Conservation (phyloP, 2,113 vertebrate species). For the Uropsilus gracilis region DNA sequence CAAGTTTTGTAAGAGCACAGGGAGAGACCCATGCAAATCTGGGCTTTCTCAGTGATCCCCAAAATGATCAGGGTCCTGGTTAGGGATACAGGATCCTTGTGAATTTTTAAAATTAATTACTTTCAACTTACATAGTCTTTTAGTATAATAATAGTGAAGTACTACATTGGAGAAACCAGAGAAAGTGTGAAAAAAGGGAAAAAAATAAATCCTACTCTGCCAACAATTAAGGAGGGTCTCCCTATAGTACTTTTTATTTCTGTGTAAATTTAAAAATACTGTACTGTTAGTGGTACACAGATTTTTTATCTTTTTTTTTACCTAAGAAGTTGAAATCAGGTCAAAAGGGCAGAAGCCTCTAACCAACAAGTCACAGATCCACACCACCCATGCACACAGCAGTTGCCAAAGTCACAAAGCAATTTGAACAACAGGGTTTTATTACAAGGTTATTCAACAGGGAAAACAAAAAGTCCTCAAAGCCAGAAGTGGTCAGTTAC, state of each 20-base stretch:
- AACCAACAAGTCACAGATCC: no score
- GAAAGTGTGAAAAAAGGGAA: not conserved
- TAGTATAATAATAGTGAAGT: not conserved
- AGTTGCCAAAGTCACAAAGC: no score
- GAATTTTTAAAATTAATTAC: not conserved
- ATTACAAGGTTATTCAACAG: no score
- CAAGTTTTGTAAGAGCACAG: not conserved
- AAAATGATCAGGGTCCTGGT: not conserved
- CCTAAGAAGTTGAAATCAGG: no score
- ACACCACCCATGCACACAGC: no score
- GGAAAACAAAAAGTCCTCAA: no score
- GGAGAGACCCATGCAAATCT: not conserved
- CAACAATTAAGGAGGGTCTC: not conserved
- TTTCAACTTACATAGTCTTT: conserved; percentile 13
- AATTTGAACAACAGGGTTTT: no score
- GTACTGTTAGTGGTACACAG: not conserved
- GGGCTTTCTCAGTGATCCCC: not conserved
- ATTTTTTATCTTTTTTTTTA: conserved; percentile 50
- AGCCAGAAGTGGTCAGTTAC: no score
- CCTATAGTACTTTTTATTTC: not conserved
- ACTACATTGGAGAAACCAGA: not conserved
- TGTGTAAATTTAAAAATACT: not conserved
- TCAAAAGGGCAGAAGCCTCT: no score
- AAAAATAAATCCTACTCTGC: not conserved
- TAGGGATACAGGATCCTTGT: not conserved